Evolutionary conservation across 2,113 vertebrate genomes (phyloP), one percentile per base, ranked within the genome.

Genomic region (Phasianus colchicus): DNA sequence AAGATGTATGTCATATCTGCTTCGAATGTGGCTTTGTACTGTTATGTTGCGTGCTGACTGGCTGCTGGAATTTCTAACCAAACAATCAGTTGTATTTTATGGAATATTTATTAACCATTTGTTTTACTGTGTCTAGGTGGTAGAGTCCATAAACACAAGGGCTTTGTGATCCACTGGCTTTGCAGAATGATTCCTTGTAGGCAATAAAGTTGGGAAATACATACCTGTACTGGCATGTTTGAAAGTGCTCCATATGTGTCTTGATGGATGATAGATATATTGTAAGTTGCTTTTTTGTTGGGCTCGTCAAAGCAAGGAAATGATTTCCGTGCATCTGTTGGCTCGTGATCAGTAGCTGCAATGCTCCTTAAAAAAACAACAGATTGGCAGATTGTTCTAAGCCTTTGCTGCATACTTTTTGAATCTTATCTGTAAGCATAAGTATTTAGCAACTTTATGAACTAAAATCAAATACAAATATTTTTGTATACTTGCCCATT

Each of bases 261-360:
- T 57, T 95, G 85, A 78, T 99, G 98, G 75, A 98, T 91, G 80
- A 99, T 98, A 57, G 98, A 98, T 92, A 99, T 98, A 1, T 30
- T 98, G 88, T 98, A 99, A 38, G 99, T 99, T 70, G 99, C 98
- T 93, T 99, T 99, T 98, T 99, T 99, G 97, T 99, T 99, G 42
- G 99, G 99, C 87, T 99, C 99, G 11, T 99, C 99, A 85, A 99
- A 99, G 94, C 99, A 99, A 64, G 99, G 99, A 88, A 99, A 99
- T 4, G 99, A 98, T 96, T 99, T 99, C 52, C 99, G 98, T 48
- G 99, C 99, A 60, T 99, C 99, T 45, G 99, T 99, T 58, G 99
- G 99, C 93, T 99, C 99, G 17, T 99, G 99, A 97, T 99, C 99
- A 17, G 99, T 99, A 42, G 99, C 99, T 61, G 99, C 99, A 89